Conservation (phyloP, 2,888 invertebrate genomes). For the Lasioglossum calceatum region DNA sequence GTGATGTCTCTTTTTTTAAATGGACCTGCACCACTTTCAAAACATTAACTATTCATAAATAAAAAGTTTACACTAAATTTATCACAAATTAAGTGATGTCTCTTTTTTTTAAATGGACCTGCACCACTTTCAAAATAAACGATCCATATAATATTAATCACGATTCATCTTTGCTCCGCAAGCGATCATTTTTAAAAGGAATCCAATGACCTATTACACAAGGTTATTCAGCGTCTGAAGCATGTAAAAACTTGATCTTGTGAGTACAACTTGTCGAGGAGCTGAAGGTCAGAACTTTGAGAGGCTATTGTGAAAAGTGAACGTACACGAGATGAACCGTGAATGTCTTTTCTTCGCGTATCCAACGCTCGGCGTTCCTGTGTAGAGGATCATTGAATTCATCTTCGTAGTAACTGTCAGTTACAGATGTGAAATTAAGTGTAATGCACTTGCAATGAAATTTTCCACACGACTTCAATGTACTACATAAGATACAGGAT, state of each 20-base stretch:
- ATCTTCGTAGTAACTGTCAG: background rate
- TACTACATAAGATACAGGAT: background rate
- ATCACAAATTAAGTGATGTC: no score
- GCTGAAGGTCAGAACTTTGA: constrained; percentile 17
- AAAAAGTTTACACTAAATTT: no score
- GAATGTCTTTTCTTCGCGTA: background rate
- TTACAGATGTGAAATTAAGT: background rate
- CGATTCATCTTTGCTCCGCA: background rate
- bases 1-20: no score
- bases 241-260: constrained; percentile 15
- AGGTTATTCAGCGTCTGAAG: constrained; percentile 17
- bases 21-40: no score
- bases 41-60: no score
- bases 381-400: background rate
- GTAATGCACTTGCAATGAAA: background rate
- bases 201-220: constrained; percentile 13
- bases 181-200: background rate
- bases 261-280: constrained; percentile 15
- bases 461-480: background rate
- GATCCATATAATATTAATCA: background rate
- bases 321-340: constrained; percentile 8
- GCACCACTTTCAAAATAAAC: no score
- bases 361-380: background rate
- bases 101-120: no score
- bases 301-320: constrained; percentile 21